Evolutionary conservation across 2,888 invertebrate genomes (phyloP).

Genomic region (Chaitophorus viminalis): DNA sequence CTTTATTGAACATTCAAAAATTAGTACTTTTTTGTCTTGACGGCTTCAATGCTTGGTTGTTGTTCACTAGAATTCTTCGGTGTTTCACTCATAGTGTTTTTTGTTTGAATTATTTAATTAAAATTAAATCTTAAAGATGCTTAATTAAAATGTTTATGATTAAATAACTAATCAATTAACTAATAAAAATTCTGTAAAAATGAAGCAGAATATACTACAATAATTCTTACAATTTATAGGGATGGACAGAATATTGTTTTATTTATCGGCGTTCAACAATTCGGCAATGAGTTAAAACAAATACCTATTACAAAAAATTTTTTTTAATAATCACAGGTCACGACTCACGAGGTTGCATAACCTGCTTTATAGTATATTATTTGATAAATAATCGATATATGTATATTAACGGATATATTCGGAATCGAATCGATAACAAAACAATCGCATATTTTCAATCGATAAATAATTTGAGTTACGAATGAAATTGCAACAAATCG

Average conservation of each 20-base stretch:
- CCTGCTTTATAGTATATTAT: constrained; percentile 42
- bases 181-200: neutral
- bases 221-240: neutral
- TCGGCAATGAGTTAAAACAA: constrained; percentile 14
- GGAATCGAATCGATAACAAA: constrained; percentile 15
- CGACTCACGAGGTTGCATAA: constrained; percentile 61
- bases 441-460: neutral
- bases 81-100: constrained; percentile 42
- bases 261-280: neutral
- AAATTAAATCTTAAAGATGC: neutral
- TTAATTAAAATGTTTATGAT: neutral
- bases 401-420: neutral
- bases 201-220: neutral
- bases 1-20: neutral
- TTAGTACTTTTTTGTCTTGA: constrained; percentile 34
- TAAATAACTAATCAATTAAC: neutral
- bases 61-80: constrained; percentile 9
- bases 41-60: constrained; percentile 16
- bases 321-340: constrained; percentile 48
- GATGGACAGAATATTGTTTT: neutral
- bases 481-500: too few relatives aligned
- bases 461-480: neutral
- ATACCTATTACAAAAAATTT: constrained; percentile 6
- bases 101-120: neutral
- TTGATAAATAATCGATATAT: constrained; percentile 43